A percentile compares a stretch with the other conserved stretches of the same genome.
These are phyloP conservation scores for Carpatolechia fugitivella DNA, from an alignment of 2,888 invertebrate species.

Conservation along the genomic window DNA sequence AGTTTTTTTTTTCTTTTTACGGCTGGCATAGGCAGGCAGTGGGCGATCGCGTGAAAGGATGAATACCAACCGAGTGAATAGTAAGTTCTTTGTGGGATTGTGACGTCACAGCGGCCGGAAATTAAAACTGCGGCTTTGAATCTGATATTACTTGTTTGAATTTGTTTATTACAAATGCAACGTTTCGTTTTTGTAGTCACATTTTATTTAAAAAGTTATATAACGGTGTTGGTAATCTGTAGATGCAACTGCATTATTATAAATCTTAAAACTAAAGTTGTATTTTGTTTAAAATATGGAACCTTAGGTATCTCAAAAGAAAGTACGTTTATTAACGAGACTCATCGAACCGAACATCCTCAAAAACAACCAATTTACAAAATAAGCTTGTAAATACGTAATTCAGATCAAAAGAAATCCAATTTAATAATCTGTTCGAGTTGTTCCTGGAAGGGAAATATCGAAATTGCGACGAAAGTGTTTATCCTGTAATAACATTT, in stretches of 20 bases:
- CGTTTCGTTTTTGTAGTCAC: background rate
- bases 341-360: too few relatives aligned
- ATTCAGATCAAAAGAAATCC: background rate
- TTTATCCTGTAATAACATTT: constrained; percentile 33
- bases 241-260: too few relatives aligned
- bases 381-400: background rate
- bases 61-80: constrained; percentile 8
- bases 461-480: constrained; percentile 9
- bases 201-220: too few relatives aligned
- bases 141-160: constrained; percentile 1
- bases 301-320: too few relatives aligned
- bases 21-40: constrained; percentile 3
- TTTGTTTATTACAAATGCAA: background rate
- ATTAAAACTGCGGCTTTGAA: constrained; percentile 10
- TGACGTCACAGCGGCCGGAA: constrained; percentile 10
- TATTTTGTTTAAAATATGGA: too few relatives aligned
- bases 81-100: constrained; percentile 1
- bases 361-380: background rate
- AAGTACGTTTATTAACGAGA: too few relatives aligned
- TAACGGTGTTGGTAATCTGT: too few relatives aligned
- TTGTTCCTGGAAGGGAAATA: background rate
- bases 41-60: constrained; percentile 8
- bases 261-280: too few relatives aligned
- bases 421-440: constrained; percentile 6
- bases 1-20: background rate